These are phyloP conservation scores for Steatocranus sp. DNA, from an alignment of 2,797 vertebrate species.

Conservation along the genomic window DNA sequence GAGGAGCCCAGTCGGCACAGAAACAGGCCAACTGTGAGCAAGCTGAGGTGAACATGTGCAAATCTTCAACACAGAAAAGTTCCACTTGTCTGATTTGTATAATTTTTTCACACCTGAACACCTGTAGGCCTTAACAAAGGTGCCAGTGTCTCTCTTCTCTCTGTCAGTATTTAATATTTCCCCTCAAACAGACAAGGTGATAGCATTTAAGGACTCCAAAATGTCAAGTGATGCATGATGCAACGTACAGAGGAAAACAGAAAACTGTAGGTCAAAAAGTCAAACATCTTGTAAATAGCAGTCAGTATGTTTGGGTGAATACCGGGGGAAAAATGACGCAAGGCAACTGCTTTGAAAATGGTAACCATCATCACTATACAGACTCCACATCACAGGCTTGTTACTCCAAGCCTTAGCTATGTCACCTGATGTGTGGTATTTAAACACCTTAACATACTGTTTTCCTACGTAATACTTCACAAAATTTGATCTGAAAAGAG, in stretches of 20 bases:
- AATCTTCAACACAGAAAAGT: not conserved
- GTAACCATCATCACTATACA: not conserved
- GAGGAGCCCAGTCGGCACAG: not conserved
- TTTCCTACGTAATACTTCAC: not conserved
- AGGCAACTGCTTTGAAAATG: not conserved
- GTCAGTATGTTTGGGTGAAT: not conserved
- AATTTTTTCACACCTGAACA: not conserved
- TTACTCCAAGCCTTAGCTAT: not conserved
- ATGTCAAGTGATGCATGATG: not conserved
- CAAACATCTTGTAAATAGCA: not conserved
- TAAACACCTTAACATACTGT: not conserved
- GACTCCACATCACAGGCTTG: not conserved
- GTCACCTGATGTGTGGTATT: not conserved
- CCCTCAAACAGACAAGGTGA: not conserved
- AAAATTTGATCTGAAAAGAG: not conserved
- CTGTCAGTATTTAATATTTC: not conserved
- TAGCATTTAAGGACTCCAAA: not conserved
- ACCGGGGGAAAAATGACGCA: accelerated
- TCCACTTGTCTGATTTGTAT: not conserved
- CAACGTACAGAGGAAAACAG: not conserved
- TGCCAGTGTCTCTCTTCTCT: not conserved
- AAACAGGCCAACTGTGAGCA: not conserved
- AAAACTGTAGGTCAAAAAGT: not conserved
- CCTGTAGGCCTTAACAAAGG: not conserved
- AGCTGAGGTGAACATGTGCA: not conserved